Evolutionary conservation across 2,888 invertebrate species (phyloP).

Genomic region (Meandrusa payeni): DNA sequence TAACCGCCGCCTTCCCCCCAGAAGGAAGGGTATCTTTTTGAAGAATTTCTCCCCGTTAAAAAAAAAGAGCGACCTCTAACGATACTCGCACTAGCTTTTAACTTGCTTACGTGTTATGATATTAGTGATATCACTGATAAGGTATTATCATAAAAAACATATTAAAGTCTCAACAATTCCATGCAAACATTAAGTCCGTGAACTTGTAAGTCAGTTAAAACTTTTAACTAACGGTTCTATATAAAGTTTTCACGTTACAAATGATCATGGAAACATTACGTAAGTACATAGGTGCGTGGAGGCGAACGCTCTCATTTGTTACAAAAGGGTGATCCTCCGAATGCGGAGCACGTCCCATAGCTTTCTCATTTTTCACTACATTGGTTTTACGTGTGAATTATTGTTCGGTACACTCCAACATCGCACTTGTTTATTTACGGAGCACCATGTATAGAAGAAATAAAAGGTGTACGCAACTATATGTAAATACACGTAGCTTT

Average conservation of each 20-base stretch:
- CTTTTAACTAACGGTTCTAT: slow-evolving; percentile 10
- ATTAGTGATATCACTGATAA: too few species aligned
- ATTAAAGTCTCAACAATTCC: too few species aligned
- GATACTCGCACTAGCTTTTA: too few species aligned
- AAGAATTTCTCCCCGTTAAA: too few species aligned
- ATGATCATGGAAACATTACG: slow-evolving; percentile 13
- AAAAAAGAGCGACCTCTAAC: too few species aligned
- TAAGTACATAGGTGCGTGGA: slow-evolving; percentile 45
- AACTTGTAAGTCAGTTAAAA: too few species aligned
- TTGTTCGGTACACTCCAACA: slow-evolving; percentile 62
- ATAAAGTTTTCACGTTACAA: slow-evolving; percentile 21
- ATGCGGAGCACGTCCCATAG: slow-evolving; percentile 67
- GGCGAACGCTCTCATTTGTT: slow-evolving; percentile 65
- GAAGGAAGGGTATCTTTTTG: too few species aligned
- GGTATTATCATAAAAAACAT: too few species aligned
- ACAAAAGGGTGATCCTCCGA: slow-evolving; percentile 46
- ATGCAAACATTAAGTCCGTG: too few species aligned
- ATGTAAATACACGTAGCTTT: too few species aligned
- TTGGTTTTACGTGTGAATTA: slow-evolving; percentile 79
- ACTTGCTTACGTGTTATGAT: too few species aligned
- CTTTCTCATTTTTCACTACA: slow-evolving; percentile 80
- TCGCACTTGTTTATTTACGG: slow-evolving; percentile 33
- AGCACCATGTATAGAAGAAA: slow-evolving; percentile 19
- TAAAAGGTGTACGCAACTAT: slow-evolving; percentile 1
- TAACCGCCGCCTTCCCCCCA: too few species aligned